Percentiles rank a stretch among this genome's conserved stretches.
These are phyloP conservation scores for Drosophila subpulchrella DNA, from an alignment of 1,140 invertebrate species.

Conservation along the genomic window DNA sequence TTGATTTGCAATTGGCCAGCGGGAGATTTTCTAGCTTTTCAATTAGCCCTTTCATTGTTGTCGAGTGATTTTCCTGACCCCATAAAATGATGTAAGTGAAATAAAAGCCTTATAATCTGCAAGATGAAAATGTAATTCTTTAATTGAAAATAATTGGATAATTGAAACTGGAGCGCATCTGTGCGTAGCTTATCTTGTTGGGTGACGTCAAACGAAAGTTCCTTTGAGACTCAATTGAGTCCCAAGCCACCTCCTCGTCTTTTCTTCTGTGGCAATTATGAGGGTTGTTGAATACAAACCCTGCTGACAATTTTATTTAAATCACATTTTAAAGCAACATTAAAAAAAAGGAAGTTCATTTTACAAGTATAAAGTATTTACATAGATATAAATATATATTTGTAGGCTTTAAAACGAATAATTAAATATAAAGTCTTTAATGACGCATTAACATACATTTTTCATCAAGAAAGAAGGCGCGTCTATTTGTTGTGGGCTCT, in stretches of 20 bases:
- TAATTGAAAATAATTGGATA: constrained; percentile 56
- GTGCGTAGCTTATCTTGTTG: constrained; percentile 29
- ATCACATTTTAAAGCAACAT: too few species aligned
- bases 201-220: constrained; percentile 6
- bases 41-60: constrained; percentile 6
- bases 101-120: constrained; percentile 16
- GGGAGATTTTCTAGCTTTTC: constrained; percentile 1
- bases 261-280: background rate
- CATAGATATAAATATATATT: background rate
- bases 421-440: background rate
- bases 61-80: constrained; percentile 1
- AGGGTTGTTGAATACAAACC: background rate
- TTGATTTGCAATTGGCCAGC: constrained; percentile 21
- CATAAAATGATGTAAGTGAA: background rate
- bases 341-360: too few species aligned
- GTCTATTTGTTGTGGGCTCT: background rate
- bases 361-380: background rate
- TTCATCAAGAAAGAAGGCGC: constrained; percentile 9
- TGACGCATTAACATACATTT: background rate
- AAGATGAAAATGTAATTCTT: constrained; percentile 5
- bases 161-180: constrained; percentile 42
- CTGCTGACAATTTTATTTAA: background rate
- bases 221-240: constrained; percentile 6
- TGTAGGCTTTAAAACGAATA: background rate
- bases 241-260: background rate